Conservation (phyloP, 2,888 invertebrate species). For the Eurytoma californica region DNA sequence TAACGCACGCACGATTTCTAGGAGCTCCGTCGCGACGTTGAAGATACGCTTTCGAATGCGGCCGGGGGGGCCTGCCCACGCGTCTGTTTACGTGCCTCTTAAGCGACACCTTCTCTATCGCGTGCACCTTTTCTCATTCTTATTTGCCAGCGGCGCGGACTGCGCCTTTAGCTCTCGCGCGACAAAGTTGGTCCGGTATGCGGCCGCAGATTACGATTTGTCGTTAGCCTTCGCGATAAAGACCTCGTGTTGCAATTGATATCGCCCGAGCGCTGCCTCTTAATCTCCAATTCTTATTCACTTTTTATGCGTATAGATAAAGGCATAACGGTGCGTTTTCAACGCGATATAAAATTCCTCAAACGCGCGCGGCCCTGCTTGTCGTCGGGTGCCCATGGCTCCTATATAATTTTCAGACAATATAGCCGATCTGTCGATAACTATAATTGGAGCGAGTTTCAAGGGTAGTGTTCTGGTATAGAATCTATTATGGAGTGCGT, state of each 20-base stretch:
- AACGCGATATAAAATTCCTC: constrained; percentile 28
- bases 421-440: background rate
- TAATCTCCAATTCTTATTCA: constrained; percentile 56
- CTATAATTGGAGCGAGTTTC: constrained; percentile 9
- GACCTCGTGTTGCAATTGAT: constrained; percentile 67
- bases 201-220: constrained; percentile 71
- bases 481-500: background rate
- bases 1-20: too few relatives aligned
- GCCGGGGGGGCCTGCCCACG: constrained; percentile 2
- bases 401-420: constrained; percentile 6
- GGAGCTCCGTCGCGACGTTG: too few relatives aligned
- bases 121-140: background rate
- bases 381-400: background rate
- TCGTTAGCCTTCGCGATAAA: constrained; percentile 73
- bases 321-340: constrained; percentile 48
- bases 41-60: too few relatives aligned
- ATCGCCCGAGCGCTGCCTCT: constrained; percentile 66
- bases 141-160: background rate
- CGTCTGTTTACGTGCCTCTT: background rate
- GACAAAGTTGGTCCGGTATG: constrained; percentile 60
- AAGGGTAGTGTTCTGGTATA: background rate
- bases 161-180: constrained; percentile 24
- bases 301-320: constrained; percentile 44
- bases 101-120: background rate
- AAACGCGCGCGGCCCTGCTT: background rate